Base-by-base conservation (phyloP, 2,888 invertebrate species). In the Zhuqinia jingwanae region DNA sequence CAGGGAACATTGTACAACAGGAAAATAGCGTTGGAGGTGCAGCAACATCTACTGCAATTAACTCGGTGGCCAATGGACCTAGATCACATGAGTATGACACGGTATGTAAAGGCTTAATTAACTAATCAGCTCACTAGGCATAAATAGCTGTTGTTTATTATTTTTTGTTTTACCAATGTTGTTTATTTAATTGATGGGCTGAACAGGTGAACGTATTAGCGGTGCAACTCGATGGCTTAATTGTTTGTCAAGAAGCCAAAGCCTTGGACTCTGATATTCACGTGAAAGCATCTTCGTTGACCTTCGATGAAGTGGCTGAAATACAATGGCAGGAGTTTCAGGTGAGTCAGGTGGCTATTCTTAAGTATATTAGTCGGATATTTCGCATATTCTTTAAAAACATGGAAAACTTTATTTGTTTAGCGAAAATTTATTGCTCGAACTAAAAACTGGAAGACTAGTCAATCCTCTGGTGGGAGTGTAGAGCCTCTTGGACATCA, bases 241-340 rank as follows among this genome's bases (percentile, higher is more conserved):
- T 96, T 92, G 92, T 96, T 42, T 94, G 96, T 84, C 95, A 96
- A 89, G 95, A 96, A 92, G 95, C 95, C 11, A 93, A 93, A 83
- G 96, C 95, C 0, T 94, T 95, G 89, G 93, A 94, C 47, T 95
- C 96, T 0, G 93, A 94, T 0, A 93, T 96, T 58, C 95, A 95
- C 92, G 92, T 95, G 63, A 95, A 96, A 92, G 94, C 96, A 50
- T 94, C 95, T 10, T 94, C 96, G 89, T 93, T 98, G 6, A 94
- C 94, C 36, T 95, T 95, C 77, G 96, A 97, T 91, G 98, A 98
- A 92, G 97, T 97, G 92, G 94, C 95, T 56, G 95, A 96, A 58
- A 97, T 98, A 92, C 96, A 96, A 0, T 97, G 97, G 96, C 98
- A 98, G 92, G 98, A 98, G 93, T 96, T 98, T 93, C 98, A 98